phyloP scores from a whole-genome alignment of 2,113 vertebrate species.

The Phaethon lepturus region DNA sequence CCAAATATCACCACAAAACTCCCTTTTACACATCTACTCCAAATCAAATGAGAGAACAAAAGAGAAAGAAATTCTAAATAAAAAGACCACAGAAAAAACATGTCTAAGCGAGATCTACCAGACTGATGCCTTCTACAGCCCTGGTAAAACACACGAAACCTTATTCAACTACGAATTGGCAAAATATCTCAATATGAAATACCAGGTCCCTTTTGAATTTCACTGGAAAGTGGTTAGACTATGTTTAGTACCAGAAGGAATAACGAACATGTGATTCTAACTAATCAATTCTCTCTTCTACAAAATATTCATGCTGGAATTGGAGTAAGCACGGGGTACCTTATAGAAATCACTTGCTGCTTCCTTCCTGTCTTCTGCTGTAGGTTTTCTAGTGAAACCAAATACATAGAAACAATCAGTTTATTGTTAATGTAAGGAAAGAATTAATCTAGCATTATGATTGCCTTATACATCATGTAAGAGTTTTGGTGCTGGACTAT shows the following conservation, averaged over 20 bases:
- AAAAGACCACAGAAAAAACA: background rate
- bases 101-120: background rate
- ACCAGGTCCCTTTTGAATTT: background rate
- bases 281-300: background rate
- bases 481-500: background rate
- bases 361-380: constrained; percentile 48
- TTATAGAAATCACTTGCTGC: constrained; percentile 34
- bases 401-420: background rate
- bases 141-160: background rate
- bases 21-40: background rate
- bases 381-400: constrained; percentile 55
- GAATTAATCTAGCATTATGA: background rate
- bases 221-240: background rate
- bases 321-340: constrained; percentile 57
- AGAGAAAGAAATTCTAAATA: background rate
- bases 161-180: background rate
- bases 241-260: background rate
- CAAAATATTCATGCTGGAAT: background rate
- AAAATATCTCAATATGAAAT: background rate
- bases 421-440: background rate
- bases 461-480: background rate
- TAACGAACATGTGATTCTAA: background rate
- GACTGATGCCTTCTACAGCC: background rate
- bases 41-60: background rate
- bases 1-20: background rate